Conservation (phyloP, 2,888 invertebrate species). For the Leptinotarsa tumamoca region DNA sequence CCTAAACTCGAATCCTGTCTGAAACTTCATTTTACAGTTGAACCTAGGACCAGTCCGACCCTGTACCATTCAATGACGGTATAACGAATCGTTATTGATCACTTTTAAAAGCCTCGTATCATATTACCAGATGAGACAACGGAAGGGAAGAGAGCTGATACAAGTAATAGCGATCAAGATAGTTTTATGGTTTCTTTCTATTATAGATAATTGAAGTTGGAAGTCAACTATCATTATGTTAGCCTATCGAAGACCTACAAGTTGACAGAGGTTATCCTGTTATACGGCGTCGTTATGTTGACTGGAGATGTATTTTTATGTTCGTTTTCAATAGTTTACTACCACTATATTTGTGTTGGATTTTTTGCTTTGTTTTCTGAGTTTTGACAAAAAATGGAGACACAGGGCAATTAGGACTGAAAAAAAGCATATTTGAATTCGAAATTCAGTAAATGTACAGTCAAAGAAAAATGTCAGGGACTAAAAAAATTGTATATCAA, state of each 20-base stretch:
- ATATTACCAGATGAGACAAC: slow-evolving; percentile 6
- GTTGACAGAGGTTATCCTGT: slow-evolving; percentile 13
- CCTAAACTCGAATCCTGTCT: too few relatives aligned
- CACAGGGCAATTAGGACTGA: too few relatives aligned
- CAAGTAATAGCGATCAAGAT: slow-evolving; percentile 13
- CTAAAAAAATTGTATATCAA: too few relatives aligned
- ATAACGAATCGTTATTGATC: neutral
- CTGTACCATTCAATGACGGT: neutral
- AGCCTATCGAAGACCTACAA: slow-evolving; percentile 30
- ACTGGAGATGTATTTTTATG: neutral
- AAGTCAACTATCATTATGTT: slow-evolving; percentile 27
- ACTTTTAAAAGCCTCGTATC: neutral
- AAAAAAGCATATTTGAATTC: too few relatives aligned
- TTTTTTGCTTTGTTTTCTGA: too few relatives aligned
- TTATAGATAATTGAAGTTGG: slow-evolving; percentile 32
- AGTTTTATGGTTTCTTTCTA: slow-evolving; percentile 33
- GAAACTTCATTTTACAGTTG: too few relatives aligned
- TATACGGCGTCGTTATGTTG: neutral
- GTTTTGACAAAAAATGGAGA: too few relatives aligned
- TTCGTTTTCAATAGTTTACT: neutral
- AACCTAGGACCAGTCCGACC: neutral
- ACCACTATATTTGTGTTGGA: too few relatives aligned
- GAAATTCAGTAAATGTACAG: too few relatives aligned
- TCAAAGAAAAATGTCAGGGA: too few relatives aligned
- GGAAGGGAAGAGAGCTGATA: slow-evolving; percentile 20